A percentile compares a stretch with the other conserved stretches of the same genome.
Conservation (phyloP, 2,797 vertebrate genomes). For the Notamacropus eugenii region DNA sequence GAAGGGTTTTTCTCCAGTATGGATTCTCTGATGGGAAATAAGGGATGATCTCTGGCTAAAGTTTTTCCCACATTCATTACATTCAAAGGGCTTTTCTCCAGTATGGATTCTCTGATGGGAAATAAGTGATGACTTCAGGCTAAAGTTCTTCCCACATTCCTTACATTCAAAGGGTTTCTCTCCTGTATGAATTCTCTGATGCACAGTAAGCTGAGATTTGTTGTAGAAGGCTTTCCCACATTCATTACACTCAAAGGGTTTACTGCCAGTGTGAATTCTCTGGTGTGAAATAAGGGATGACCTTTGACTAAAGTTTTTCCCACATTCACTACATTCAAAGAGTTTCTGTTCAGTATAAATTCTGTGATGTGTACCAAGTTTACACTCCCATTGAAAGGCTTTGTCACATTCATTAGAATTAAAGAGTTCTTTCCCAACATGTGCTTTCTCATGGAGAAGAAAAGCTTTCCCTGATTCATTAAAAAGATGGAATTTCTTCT, state of each 20-base stretch:
- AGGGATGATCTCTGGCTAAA: conserved; percentile 32
- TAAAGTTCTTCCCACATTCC: not conserved
- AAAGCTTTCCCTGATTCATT: conserved; percentile 48
- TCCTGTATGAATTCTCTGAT: not conserved
- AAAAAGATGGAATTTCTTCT: not conserved
- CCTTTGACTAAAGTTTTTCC: conserved; percentile 57
- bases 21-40: conserved; percentile 43
- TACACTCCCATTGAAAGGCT: conserved; percentile 72
- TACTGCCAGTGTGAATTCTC: not conserved
- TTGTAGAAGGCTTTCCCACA: not conserved
- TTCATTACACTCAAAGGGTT: not conserved
- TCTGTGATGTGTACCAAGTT: conserved; percentile 79
- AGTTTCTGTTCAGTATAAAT: conserved; percentile 81
- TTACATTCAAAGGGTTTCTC: not conserved
- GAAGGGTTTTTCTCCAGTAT: conserved; percentile 54
- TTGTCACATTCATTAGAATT: conserved; percentile 77
- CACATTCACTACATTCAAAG: conserved; percentile 76
- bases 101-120: not conserved
- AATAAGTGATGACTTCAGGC: not conserved
- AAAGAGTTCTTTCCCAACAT: conserved; percentile 57
- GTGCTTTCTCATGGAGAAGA: conserved; percentile 72
- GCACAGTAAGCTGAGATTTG: not conserved
- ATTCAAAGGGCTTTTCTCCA: not conserved
- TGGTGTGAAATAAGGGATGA: not conserved
- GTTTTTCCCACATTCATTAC: conserved; percentile 6